Evolutionary conservation across 2,113 vertebrate genomes (phyloP), one percentile per base, ranked within the genome.

Genomic region (Otus sunia): DNA sequence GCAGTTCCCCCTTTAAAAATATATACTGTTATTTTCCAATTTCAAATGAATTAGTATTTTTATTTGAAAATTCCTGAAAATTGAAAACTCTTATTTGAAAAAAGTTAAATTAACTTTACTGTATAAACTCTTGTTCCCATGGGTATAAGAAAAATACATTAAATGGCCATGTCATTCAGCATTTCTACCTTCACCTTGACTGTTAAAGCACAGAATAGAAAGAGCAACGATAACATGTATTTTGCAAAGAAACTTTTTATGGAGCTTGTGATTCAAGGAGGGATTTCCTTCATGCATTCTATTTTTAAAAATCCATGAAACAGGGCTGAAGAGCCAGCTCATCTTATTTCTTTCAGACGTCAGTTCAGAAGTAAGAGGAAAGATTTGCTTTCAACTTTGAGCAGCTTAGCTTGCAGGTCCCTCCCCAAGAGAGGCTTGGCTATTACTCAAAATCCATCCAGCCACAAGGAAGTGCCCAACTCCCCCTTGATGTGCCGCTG

Each of bases 321-420:
- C 8, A 25, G 5, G 25, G 49, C 25, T 83, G 60, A 86, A 68
- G 36, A 59, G 6, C 3, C 39, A 90, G 63, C 34, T 88, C 63
- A 87, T 87, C 53, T 84, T 52, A 39, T 9, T 92, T 86, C 36
- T 73, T 93, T 90, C 59, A 90, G 36, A 32, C 76, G 58, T 66
- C 88, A 83, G 37, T 56, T 94, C 74, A 75, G 73, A 91, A 96
- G 59, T 26, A 59, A 67, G 68, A 68, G 29, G n/a, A 16, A 71
- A 86, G 22, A 82, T 60, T 76, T 88, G 64, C 71, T 79, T 95
- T 91, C 73, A 84, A 30, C 52, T 88, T 67, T 26, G 39, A 64
- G 25, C n/a, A 50, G 63, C 41, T 94, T 45, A 76, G 27, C 30
- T 91, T 63, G 30, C 50, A 59, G 64, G 67, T 86, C 76, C 56